These are phyloP conservation scores for Teleopsis dalmanni DNA, from an alignment of 1,140 invertebrate species.

Conservation along the genomic window DNA sequence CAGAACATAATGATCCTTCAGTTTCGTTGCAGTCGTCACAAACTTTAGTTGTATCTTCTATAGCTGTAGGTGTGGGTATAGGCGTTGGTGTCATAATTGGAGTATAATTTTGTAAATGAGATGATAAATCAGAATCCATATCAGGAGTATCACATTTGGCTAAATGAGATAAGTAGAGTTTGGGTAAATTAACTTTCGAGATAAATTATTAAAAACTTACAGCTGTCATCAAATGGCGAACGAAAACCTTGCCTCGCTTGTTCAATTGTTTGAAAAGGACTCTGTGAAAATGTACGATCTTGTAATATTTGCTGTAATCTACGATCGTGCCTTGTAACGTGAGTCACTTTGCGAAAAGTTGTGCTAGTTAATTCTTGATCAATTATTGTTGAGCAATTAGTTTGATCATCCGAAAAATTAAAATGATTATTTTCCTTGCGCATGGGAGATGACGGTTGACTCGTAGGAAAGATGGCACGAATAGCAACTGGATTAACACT, in stretches of 20 bases:
- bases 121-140: neutral
- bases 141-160: constrained; percentile 7
- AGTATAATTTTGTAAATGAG: neutral
- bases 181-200: neutral
- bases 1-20: constrained; percentile 46
- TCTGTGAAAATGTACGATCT: constrained; percentile 17
- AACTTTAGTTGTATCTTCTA: constrained; percentile 12
- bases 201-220: constrained; percentile 1
- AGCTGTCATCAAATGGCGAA: constrained; percentile 6
- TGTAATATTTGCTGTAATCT: constrained; percentile 26
- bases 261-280: constrained; percentile 13
- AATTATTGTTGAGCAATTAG: constrained; percentile 4
- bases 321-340: constrained; percentile 17
- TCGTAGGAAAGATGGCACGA: constrained; percentile 49
- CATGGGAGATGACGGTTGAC: constrained; percentile 58
- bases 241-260: constrained; percentile 5
- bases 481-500: constrained; percentile 52
- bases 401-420: constrained; percentile 28
- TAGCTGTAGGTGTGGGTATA: neutral
- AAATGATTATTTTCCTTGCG: constrained; percentile 55
- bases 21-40: constrained; percentile 45
- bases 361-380: constrained; percentile 15
- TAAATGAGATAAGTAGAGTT: neutral
- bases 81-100: neutral
- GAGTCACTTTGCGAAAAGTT: constrained; percentile 7